Evolutionary conservation across 2,797 vertebrate species (phyloP), one percentile per base, ranked within the genome.

Genomic region (Philypnodon macrostomus): DNA sequence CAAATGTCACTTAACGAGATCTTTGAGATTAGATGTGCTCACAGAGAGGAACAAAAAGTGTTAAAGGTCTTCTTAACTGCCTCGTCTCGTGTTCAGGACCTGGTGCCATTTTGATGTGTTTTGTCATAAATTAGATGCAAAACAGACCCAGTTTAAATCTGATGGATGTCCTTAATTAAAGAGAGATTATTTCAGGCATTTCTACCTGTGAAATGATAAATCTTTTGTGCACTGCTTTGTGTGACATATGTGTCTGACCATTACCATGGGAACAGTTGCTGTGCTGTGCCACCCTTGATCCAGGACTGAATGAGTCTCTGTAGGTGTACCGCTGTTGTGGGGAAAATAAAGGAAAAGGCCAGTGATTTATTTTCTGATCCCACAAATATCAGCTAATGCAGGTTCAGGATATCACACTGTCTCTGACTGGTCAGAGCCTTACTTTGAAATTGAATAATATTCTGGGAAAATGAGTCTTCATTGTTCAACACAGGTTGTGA

Each of bases 191-290:
- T n/a, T n/a, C n/a, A n/a, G n/a, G n/a, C n/a, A n/a, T n/a, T n/a
- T n/a, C n/a, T n/a, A n/a, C n/a, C n/a, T n/a, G 67, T 33, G 34
- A 37, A 1, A 31, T 17, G 17, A 45, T 72, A 52, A n/a, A 75
- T 60, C 32, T 30, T 0, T 31, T 3, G 4, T 8, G 16, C 50
- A 47, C 45, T 19, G 11, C 67, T 58, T 48, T 17, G 18, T 10
- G 7, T 73, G 70, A 72, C 70, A 61, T 70, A 23, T 41, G 27
- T 64, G 24, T 72, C 40, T 41, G 58, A 42, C 49, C 38, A 77
- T 86, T 47, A 53, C 69, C 70, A 83, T 83, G 80, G 83, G 33
- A 81, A 84, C 79, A 4, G 76, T 78, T 64, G 71, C 64, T 7
- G 53, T 63, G 69, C 38, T 39, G 54, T 52, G 23, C 61, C 40